These are phyloP conservation scores for Hippocampus barbouri DNA, from an alignment of 2,113 vertebrate species.

Conservation along the genomic window DNA sequence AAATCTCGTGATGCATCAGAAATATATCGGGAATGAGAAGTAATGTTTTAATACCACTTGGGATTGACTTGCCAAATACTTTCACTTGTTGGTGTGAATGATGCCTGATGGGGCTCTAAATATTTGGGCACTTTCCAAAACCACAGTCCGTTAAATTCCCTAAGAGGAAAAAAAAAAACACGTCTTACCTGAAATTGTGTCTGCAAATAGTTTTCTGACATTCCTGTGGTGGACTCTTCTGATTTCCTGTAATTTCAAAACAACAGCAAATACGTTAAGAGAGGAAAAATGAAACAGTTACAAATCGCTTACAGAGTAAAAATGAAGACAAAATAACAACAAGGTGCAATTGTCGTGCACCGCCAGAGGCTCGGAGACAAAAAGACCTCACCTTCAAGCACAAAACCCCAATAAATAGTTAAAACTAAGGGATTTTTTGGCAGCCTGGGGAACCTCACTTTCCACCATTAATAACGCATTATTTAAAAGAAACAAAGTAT, in stretches of 20 bases:
- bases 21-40: too few relatives aligned
- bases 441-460: neutral
- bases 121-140: too few relatives aligned
- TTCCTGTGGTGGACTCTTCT: neutral
- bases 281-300: neutral
- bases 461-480: neutral
- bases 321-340: neutral
- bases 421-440: too few relatives aligned
- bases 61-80: too few relatives aligned
- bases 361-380: neutral
- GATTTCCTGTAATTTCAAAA: neutral
- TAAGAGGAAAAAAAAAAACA: neutral
- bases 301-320: neutral
- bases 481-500: neutral
- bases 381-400: neutral
- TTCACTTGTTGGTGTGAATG: too few relatives aligned
- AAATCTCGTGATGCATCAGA: too few relatives aligned
- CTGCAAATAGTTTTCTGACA: neutral
- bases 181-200: neutral
- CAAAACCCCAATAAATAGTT: neutral
- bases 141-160: too few relatives aligned
- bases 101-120: too few relatives aligned
- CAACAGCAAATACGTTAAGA: too few relatives aligned
- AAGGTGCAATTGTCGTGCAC: neutral
- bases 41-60: too few relatives aligned